phyloP scores from a whole-genome alignment of 2,797 vertebrate species.

The Sandelia bainsii region DNA sequence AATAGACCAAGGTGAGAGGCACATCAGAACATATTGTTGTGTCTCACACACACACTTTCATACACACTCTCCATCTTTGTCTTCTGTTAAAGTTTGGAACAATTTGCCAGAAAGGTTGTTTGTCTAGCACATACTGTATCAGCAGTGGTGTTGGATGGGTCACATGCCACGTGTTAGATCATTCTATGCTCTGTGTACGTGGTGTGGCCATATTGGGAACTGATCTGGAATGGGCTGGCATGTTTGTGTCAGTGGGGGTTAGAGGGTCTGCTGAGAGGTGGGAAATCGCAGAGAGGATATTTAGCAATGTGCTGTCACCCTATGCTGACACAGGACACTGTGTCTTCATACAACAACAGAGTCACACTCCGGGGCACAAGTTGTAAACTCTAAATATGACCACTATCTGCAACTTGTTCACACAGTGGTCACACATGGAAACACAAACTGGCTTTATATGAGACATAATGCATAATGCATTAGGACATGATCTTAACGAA shows the following conservation, averaged over 20 bases:
- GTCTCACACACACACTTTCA: neutral
- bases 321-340: conserved; percentile 73
- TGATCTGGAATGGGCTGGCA: conserved; percentile 36
- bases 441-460: no score
- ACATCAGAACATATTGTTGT: neutral
- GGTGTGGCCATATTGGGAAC: conserved; percentile 29
- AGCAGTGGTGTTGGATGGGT: conserved; percentile 5
- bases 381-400: conserved; percentile 5
- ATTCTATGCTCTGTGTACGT: conserved; percentile 39
- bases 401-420: neutral
- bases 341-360: conserved; percentile 65
- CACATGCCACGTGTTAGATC: conserved; percentile 57
- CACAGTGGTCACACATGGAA: neutral
- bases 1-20: neutral
- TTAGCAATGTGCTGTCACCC: conserved; percentile 69
- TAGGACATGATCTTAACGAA: no score
- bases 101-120: neutral
- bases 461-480: no score
- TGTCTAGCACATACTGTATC: conserved; percentile 9
- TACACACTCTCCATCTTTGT: neutral
- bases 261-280: conserved; percentile 56
- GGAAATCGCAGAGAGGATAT: conserved; percentile 68
- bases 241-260: conserved; percentile 27
- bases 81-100: neutral
- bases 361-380: conserved; percentile 42